Evolutionary conservation across 30 jellyfish, hydroid and myxozoan genomes (phyloP), one percentile per base, ranked within the genome.

Genomic region (Pelagia noctiluca): DNA sequence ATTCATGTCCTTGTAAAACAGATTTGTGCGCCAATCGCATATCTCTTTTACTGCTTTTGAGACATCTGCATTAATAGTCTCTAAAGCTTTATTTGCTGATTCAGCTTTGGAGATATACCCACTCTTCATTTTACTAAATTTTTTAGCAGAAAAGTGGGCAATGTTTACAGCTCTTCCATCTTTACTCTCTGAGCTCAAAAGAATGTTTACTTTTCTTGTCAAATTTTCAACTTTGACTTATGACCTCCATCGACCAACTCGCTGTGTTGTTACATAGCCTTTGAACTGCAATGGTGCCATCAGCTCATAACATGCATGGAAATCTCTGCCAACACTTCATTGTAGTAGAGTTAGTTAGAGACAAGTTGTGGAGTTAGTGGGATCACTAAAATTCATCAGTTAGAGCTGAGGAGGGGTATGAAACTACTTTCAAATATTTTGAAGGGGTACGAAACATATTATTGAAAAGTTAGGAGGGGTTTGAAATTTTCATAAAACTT

Each of bases 301-400:
- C 25, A 57, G 71, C 71, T 57, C 71, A 57, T 57, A 57, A 57
- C 71, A 57, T 57, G 71, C 11, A 16, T 57, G 71, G 71, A 5
- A 57, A 57, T 26, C 71, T 57, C 71, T 57, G 25, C 25, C 71
- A 57, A 21, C 71, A 57, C 71, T 57, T 57, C 25, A 57, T 57
- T 57, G 71, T 5, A 21, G 71, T 57, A 57, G 11, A 57, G n/a
- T n/a, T n/a, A n/a, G n/a, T n/a, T n/a, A n/a, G n/a, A n/a, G n/a
- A n/a, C 71, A 57, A 57, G 71, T 57, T 57, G 71, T 57, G 71
- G 25, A 57, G 71, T 57, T 57, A 57, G 25, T 57, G 71, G 25
- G 71, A n/a, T n/a, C n/a, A n/a, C n/a, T n/a, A n/a, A n/a, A n/a
- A n/a, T n/a, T n/a, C n/a, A n/a, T n/a, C n/a, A n/a, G n/a, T n/a